Base-by-base conservation (phyloP, 1,140 invertebrate genomes). In the Teleopsis dalmanni region DNA sequence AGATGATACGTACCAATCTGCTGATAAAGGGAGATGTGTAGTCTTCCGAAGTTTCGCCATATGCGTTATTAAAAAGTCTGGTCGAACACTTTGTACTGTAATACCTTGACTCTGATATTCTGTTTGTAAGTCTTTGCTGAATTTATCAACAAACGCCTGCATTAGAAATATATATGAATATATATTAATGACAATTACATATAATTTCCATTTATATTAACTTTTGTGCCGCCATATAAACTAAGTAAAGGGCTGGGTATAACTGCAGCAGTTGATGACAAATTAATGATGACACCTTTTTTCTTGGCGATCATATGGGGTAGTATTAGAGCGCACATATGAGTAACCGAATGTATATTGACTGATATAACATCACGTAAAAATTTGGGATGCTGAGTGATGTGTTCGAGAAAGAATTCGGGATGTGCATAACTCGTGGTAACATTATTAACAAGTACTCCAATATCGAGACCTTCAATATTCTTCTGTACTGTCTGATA, bases 391-490 rank as follows among this genome's bases (percentile, higher is more conserved):
- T 67, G 53, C 57, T 75, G 72, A 43, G 87, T 78, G 7, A 78
- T 75, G 1, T 87, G 64, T 13, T 85, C 78, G 1, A 86, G 72
- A 65, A 92, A 91, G 58, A 87, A 85, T 61, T 91, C 87, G 0
- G 95, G 94, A 70, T 90, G 81, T 0, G 82, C 75, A 70, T 96
- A 96, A 43, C 88, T 91, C 51, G 91, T 82, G 4, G 95, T 95
- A 1, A 96, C 94, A 75, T 98, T 98, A 71, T 99, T 99, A 5
- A 98, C 81, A 9, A 98, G 75, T 14, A 94, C 83, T 1, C 91
- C 93, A 50, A 97, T 84, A 64, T 97, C 91, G 2, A 98, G 73
- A 3, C 81, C 85, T 8, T 73, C 73, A 8, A 94, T 76, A 45
- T 87, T 78, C 55, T 82, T 81, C 19, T 81, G 76, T 40, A 96